A percentile compares a stretch with the other conserved stretches of the same genome.
These are phyloP conservation scores for Poicephalus gulielmi DNA, from an alignment of 2,113 vertebrate species.

Conservation along the genomic window DNA sequence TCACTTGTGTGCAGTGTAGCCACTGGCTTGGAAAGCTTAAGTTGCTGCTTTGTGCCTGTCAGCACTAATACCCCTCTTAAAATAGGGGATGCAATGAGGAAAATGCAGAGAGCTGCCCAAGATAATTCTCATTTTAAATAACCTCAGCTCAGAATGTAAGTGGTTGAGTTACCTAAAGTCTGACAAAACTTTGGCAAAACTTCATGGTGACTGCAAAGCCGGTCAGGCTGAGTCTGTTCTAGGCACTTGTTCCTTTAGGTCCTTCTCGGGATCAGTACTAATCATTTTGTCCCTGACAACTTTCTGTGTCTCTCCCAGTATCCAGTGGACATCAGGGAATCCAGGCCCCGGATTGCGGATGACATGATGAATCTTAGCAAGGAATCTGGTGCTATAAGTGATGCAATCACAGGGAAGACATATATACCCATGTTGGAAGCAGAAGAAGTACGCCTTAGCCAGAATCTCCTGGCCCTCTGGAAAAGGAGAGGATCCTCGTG, in stretches of 20 bases:
- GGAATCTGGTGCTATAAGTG: slow-evolving; percentile 70
- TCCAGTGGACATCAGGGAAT: slow-evolving; percentile 75
- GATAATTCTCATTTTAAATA: neutral
- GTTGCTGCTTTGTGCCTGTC: neutral
- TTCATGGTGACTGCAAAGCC: neutral
- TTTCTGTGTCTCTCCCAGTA: slow-evolving; percentile 72
- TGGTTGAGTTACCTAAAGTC: neutral
- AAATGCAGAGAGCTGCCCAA: neutral
- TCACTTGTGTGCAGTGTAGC: neutral
- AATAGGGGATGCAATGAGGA: neutral
- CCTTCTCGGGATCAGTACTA: neutral
- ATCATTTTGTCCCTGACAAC: neutral
- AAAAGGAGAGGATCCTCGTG: slow-evolving; percentile 58
- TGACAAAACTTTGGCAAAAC: neutral
- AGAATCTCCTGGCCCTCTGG: slow-evolving; percentile 84
- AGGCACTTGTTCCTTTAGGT: neutral
- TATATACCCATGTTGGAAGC: slow-evolving; percentile 77
- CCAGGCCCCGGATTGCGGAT: slow-evolving; percentile 63
- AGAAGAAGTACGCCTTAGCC: slow-evolving; percentile 74
- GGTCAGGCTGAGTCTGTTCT: neutral
- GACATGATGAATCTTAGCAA: slow-evolving; percentile 78
- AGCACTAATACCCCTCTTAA: neutral
- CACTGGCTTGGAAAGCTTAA: neutral
- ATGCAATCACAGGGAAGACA: slow-evolving; percentile 86
- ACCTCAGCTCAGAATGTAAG: neutral